Conservation (phyloP, 2,113 vertebrate genomes). For the Paedocypris sp. region DNA sequence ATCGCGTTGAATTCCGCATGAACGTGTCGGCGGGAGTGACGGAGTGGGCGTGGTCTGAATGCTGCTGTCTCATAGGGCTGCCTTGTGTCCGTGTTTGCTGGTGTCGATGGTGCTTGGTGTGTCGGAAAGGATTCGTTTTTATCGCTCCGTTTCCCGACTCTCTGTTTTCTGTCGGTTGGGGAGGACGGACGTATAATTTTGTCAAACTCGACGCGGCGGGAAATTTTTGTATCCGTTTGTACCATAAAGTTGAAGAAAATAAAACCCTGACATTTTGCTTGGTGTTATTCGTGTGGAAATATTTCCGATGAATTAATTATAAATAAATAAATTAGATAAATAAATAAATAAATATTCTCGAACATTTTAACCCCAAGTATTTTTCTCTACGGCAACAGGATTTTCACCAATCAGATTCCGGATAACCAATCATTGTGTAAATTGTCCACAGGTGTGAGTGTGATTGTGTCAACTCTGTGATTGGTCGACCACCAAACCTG, state of each 20-base stretch:
- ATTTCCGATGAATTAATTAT: too few species aligned
- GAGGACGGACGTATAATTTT: slow-evolving; percentile 62
- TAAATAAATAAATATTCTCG: too few species aligned
- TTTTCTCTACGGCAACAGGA: too few species aligned
- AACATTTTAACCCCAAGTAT: too few species aligned
- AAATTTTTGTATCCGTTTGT: slow-evolving; percentile 98
- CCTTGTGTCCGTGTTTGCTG: slow-evolving; percentile 30
- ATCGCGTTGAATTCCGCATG: too few species aligned
- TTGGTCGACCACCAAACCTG: too few species aligned
- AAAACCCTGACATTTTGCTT: slow-evolving; percentile 70
- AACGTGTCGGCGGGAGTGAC: too few species aligned
- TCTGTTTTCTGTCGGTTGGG: slow-evolving; percentile 48
- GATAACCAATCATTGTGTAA: too few species aligned
- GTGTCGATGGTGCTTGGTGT: slow-evolving; percentile 31
- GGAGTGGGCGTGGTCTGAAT: slow-evolving; percentile 21
- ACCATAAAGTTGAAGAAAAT: slow-evolving; percentile 83
- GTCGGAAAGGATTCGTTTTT: slow-evolving; percentile 12
- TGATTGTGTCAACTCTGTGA: too few species aligned
- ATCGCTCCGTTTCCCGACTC: slow-evolving; percentile 32
- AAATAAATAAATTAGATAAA: too few species aligned
- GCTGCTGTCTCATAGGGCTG: slow-evolving; percentile 29
- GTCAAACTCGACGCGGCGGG: slow-evolving; percentile 88
- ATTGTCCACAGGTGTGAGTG: too few species aligned
- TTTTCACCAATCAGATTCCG: too few species aligned
- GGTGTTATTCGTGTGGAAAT: slow-evolving; percentile 94